These are phyloP conservation scores for Acanthornis magna DNA, from an alignment of 2,797 vertebrate genomes.

Conservation along the genomic window DNA sequence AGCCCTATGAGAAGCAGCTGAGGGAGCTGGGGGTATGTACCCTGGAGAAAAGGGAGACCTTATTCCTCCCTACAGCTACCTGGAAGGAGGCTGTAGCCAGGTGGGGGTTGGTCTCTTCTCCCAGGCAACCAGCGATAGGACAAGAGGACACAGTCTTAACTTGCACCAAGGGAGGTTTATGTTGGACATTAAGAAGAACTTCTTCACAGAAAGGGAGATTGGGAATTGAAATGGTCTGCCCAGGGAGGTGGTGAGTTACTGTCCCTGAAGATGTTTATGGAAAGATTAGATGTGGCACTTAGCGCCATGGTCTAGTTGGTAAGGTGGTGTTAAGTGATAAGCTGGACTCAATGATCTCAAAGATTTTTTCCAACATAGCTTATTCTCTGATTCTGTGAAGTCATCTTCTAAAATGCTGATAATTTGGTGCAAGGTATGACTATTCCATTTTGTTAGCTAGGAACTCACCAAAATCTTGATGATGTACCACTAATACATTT, in stretches of 20 bases:
- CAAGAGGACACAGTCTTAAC: neutral
- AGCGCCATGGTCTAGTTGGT: neutral
- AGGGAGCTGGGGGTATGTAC: neutral
- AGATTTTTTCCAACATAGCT: neutral
- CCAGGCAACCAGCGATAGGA: neutral
- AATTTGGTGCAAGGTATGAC: neutral
- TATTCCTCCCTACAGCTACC: neutral
- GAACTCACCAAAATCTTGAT: neutral
- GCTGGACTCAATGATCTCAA: neutral
- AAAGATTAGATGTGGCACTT: neutral
- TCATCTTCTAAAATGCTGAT: neutral
- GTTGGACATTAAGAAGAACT: neutral
- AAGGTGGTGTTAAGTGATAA: neutral
- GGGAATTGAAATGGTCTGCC: neutral
- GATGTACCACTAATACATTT: neutral
- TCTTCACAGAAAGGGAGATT: neutral
- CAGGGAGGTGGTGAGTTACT: neutral
- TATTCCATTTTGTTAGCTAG: neutral
- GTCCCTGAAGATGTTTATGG: neutral
- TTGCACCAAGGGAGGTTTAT: neutral
- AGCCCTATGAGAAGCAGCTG: neutral
- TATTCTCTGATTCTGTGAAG: neutral
- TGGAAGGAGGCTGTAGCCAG: neutral
- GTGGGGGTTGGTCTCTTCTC: neutral
- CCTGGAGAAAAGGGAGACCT: neutral